Evolutionary conservation across 1,140 invertebrate genomes (phyloP).

Genomic region (Musca domestica): DNA sequence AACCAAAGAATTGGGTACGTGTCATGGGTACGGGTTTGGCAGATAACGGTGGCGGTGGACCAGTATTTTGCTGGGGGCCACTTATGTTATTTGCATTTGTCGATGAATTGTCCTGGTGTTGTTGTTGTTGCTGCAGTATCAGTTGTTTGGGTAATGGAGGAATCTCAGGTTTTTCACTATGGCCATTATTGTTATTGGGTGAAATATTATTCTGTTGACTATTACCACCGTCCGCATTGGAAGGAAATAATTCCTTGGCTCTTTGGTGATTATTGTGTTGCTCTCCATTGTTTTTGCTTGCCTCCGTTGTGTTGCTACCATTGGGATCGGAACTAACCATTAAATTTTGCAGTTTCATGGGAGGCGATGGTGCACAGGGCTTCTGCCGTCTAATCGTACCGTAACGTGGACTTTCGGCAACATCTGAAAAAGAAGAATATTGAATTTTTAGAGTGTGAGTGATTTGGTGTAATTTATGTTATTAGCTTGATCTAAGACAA

Average conservation of each 20-base stretch:
- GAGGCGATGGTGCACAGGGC: constrained; percentile 44
- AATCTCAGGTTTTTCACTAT: constrained; percentile 41
- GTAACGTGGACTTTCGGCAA: constrained; percentile 47
- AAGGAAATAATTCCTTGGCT: constrained; percentile 42
- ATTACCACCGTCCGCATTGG: not conserved
- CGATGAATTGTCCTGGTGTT: constrained; percentile 35
- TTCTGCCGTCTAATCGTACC: constrained; percentile 46
- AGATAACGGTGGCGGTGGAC: constrained; percentile 15
- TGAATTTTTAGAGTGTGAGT: too few relatives aligned
- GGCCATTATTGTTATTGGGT: constrained; percentile 22
- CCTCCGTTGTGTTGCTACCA: constrained; percentile 12
- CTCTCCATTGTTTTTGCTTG: constrained; percentile 35
- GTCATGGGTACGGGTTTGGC: constrained; percentile 50
- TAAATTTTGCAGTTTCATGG: constrained; percentile 28
- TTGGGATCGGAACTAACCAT: constrained; percentile 14
- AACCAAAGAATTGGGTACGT: constrained; percentile 48
- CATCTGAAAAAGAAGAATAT: constrained; percentile 33
- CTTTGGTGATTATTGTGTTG: constrained; percentile 33
- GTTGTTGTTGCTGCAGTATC: constrained; percentile 37
- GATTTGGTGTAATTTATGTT: not conserved
- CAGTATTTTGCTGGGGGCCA: not conserved
- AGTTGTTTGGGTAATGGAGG: constrained; percentile 44
- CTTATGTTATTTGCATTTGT: constrained; percentile 29
- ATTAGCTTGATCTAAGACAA: too few relatives aligned
- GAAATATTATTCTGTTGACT: not conserved